Evolutionary conservation across 2,113 vertebrate species (phyloP).

Genomic region (Syngnathoides biaculeatus): DNA sequence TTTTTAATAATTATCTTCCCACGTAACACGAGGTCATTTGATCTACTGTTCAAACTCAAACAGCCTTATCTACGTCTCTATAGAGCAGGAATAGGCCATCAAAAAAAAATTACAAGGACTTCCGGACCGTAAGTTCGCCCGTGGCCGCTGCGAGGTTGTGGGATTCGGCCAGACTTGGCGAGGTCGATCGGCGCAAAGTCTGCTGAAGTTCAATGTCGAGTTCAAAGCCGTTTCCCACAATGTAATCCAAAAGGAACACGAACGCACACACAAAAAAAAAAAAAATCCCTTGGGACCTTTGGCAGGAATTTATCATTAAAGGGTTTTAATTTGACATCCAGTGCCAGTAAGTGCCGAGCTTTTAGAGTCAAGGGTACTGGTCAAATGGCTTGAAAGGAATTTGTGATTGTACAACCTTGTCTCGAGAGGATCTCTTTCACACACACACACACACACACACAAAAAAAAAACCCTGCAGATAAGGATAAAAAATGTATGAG

Average conservation of each 20-base stretch:
- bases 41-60: background rate
- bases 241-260: constrained; percentile 58
- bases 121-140: constrained; percentile 27
- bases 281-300: constrained; percentile 71
- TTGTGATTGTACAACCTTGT: constrained; percentile 45
- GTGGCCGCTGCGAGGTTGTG: constrained; percentile 26
- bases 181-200: constrained; percentile 61
- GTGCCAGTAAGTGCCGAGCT: constrained; percentile 66
- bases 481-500: constrained; percentile 52
- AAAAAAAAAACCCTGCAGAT: constrained; percentile 51
- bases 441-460: too few species aligned
- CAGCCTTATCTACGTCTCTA: background rate
- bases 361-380: constrained; percentile 72
- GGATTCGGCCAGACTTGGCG: constrained; percentile 53
- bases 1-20: background rate
- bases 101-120: constrained; percentile 15
- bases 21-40: background rate
- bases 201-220: constrained; percentile 76
- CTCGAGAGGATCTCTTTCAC: constrained; percentile 49
- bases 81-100: background rate
- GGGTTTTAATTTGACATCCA: constrained; percentile 73
- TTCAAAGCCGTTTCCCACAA: constrained; percentile 72
- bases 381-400: constrained; percentile 70
- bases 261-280: too few species aligned
- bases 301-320: constrained; percentile 72